These are phyloP conservation scores for Calcarius ornatus DNA, from an alignment of 2,113 vertebrate genomes.

Conservation along the genomic window DNA sequence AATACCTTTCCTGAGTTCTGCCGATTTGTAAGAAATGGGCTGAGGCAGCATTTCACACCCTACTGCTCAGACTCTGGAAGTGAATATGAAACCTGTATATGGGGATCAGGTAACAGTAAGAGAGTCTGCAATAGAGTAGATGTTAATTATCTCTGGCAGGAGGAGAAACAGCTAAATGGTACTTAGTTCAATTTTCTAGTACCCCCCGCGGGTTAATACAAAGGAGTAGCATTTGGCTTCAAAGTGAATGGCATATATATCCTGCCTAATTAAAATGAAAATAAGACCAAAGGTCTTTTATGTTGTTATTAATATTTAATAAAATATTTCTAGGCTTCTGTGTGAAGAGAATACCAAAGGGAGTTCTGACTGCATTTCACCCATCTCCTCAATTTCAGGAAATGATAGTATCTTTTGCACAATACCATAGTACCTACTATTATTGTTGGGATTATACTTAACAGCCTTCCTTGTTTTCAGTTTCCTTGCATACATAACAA, in stretches of 20 bases:
- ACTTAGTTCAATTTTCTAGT: slow-evolving; percentile 47
- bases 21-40: not conserved
- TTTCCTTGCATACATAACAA: not conserved
- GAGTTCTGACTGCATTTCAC: not conserved
- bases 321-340: slow-evolving; percentile 49
- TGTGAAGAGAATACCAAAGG: slow-evolving; percentile 28
- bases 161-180: slow-evolving; percentile 33
- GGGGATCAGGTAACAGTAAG: not conserved
- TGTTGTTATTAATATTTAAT: slow-evolving; percentile 61
- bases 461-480: not conserved
- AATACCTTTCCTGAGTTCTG: not conserved
- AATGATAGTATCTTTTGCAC: not conserved
- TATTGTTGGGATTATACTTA: not conserved
- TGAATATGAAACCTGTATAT: not conserved
- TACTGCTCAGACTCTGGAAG: not conserved
- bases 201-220: slow-evolving; percentile 56
- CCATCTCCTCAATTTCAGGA: not conserved
- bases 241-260: slow-evolving; percentile 59
- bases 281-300: slow-evolving; percentile 58
- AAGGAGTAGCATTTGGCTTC: slow-evolving; percentile 48
- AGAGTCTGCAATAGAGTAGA: not conserved
- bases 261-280: slow-evolving; percentile 58
- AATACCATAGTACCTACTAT: not conserved
- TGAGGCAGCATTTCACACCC: not conserved
- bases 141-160: slow-evolving; percentile 29